A percentile compares a stretch with the other conserved stretches of the same genome.
Evolutionary conservation across 2,888 invertebrate genomes (phyloP).

Genomic region (Lasioglossum vierecki): DNA sequence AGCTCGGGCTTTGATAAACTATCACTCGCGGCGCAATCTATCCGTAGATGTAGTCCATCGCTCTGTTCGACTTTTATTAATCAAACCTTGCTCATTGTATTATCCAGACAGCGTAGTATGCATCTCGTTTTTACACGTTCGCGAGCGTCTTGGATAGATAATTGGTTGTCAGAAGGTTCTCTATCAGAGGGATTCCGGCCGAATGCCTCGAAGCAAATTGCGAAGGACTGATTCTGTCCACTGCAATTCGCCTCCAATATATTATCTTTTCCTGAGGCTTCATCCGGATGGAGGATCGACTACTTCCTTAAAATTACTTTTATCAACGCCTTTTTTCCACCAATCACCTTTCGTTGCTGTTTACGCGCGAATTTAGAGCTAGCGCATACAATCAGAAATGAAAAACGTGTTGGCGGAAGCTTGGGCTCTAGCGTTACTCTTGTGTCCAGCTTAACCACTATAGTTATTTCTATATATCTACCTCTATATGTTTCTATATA

Average conservation of each 20-base stretch:
- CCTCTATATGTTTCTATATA: neutral
- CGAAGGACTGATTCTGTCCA: conserved; percentile 75
- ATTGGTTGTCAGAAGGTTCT: conserved; percentile 74
- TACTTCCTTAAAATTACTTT: conserved; percentile 73
- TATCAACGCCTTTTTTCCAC: conserved; percentile 67
- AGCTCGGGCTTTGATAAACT: conserved; percentile 35
- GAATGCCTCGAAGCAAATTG: conserved; percentile 73
- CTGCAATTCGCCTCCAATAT: conserved; percentile 77
- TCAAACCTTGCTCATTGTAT: conserved; percentile 39
- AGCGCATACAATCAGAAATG: neutral
- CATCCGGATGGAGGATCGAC: conserved; percentile 36
- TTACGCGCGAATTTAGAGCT: conserved; percentile 6
- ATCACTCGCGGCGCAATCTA: conserved; percentile 34
- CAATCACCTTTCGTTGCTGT: conserved; percentile 65
- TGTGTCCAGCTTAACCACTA: neutral
- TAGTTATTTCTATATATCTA: neutral
- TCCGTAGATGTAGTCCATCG: conserved; percentile 9
- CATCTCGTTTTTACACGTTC: conserved; percentile 44
- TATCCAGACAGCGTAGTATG: conserved; percentile 24
- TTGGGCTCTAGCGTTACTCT: neutral
- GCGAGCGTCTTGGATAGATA: conserved; percentile 64
- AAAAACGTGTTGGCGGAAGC: neutral
- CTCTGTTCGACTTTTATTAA: conserved; percentile 54
- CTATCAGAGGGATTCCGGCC: conserved; percentile 45
- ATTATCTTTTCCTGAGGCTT: conserved; percentile 70